Conservation (phyloP, 2,797 vertebrate genomes). For the Eulemur coronatus region DNA sequence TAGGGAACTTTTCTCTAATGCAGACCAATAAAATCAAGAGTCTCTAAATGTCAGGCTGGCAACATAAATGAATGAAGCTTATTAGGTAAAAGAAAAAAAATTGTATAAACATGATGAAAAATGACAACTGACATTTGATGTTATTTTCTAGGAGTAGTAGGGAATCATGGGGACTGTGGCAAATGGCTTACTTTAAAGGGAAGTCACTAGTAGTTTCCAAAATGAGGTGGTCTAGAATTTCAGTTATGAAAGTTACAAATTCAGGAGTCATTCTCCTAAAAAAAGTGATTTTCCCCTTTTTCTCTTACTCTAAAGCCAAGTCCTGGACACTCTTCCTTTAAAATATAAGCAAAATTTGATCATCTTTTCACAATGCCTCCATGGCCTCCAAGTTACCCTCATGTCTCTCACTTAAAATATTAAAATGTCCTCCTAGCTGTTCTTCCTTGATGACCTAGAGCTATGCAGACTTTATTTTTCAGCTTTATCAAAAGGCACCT, state of each 20-base stretch:
- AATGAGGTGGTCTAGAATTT: background rate
- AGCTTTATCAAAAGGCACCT: background rate
- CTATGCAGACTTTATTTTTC: background rate
- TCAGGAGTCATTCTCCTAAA: background rate
- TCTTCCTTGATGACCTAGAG: background rate
- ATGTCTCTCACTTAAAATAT: background rate
- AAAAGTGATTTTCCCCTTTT: background rate
- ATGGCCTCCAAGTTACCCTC: accelerated
- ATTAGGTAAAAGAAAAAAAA: background rate
- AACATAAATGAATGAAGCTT: background rate
- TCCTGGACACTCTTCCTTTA: background rate
- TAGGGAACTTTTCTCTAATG: background rate
- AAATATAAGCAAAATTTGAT: background rate
- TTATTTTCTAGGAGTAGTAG: background rate
- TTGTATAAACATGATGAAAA: background rate
- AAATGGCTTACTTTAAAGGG: background rate
- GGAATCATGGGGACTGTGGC: background rate
- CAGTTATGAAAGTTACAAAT: background rate
- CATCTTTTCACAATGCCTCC: background rate
- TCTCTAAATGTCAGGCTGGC: background rate
- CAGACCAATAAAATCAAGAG: background rate
- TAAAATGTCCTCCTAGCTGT: background rate
- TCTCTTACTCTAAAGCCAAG: background rate
- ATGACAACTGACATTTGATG: background rate
- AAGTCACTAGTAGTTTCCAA: background rate